A percentile compares a stretch with the other conserved stretches of the same genome.
Conservation (phyloP, 53 echinoderm and acorn worm species). For the Arbacia lixula region DNA sequence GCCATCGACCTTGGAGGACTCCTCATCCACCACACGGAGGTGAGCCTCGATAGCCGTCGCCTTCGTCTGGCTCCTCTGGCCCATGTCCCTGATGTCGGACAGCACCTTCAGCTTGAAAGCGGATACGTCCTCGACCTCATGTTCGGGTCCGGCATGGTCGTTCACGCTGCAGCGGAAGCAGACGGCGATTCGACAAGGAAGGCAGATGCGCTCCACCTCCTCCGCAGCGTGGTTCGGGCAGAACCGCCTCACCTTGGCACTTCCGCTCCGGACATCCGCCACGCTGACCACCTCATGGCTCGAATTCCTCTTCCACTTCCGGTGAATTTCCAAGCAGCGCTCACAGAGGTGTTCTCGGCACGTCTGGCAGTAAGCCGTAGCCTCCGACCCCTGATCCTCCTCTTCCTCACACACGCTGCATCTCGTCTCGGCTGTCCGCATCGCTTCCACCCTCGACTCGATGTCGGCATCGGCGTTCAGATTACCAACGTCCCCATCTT, state of each 20-base stretch:
- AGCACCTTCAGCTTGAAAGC: slow-evolving; percentile 1
- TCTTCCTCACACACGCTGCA: slow-evolving; percentile 10
- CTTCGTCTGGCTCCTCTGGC: not conserved
- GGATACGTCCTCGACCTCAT: slow-evolving; percentile 6
- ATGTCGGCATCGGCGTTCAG: not conserved
- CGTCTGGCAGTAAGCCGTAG: slow-evolving; percentile 17
- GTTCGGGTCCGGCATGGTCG: slow-evolving; percentile 14
- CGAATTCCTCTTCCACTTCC: slow-evolving; percentile 21
- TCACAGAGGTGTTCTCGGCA: slow-evolving; percentile 10
- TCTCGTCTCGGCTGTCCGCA: slow-evolving; percentile 9
- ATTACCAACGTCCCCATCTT: not conserved
- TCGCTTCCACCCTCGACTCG: not conserved
- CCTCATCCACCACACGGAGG: slow-evolving; percentile 5
- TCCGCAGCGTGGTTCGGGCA: slow-evolving; percentile 5
- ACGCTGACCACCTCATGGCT: slow-evolving; percentile 13
- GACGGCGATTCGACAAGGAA: not conserved
- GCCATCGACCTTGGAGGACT: not conserved
- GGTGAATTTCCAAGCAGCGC: slow-evolving; percentile 4
- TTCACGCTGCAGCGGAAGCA: slow-evolving; percentile 12
- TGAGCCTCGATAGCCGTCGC: not conserved
- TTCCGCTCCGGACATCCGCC: slow-evolving; percentile 2
- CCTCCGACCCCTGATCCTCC: not conserved
- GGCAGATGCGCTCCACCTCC: slow-evolving; percentile 15
- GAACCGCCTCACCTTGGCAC: not conserved
- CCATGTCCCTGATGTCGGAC: not conserved